Conservation (phyloP, 2,113 vertebrate genomes). For the Coryphaenoides rupestris region DNA sequence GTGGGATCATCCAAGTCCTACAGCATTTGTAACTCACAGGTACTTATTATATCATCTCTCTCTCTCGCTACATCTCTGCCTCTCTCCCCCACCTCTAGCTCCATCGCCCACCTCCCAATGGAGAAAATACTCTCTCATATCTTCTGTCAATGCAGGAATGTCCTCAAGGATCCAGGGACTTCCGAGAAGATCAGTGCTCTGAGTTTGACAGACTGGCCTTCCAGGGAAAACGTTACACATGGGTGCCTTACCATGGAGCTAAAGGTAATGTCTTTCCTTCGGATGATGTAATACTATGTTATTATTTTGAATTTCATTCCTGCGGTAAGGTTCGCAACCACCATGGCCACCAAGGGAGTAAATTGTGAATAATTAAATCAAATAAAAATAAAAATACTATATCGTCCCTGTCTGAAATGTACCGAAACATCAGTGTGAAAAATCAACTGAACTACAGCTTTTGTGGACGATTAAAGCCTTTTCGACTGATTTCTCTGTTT, state of each 20-base stretch:
- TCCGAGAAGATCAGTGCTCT: conserved; percentile 87
- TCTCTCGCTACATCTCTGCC: background rate
- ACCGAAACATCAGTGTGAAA: background rate
- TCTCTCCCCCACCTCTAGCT: background rate
- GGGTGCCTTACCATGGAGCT: conserved; percentile 91
- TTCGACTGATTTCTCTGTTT: conserved; percentile 6
- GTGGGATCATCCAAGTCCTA: conserved; percentile 78
- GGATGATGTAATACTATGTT: too few species aligned
- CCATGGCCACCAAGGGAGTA: too few species aligned
- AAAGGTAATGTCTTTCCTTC: conserved; percentile 9
- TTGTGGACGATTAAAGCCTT: background rate
- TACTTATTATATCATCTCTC: conserved; percentile 14
- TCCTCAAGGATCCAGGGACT: conserved; percentile 75
- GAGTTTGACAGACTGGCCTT: conserved; percentile 79
- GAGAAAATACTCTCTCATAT: background rate
- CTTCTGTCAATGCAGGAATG: conserved; percentile 64
- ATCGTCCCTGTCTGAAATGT: background rate
- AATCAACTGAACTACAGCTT: too few species aligned
- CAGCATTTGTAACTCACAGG: conserved; percentile 73
- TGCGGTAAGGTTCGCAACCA: background rate
- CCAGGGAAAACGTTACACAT: conserved; percentile 78
- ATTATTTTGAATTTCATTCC: background rate
- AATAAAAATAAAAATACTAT: too few species aligned
- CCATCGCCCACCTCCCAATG: background rate
- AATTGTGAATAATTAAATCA: too few species aligned